Conservation (phyloP, 2,888 invertebrate species). For the Craniophora ligustri region DNA sequence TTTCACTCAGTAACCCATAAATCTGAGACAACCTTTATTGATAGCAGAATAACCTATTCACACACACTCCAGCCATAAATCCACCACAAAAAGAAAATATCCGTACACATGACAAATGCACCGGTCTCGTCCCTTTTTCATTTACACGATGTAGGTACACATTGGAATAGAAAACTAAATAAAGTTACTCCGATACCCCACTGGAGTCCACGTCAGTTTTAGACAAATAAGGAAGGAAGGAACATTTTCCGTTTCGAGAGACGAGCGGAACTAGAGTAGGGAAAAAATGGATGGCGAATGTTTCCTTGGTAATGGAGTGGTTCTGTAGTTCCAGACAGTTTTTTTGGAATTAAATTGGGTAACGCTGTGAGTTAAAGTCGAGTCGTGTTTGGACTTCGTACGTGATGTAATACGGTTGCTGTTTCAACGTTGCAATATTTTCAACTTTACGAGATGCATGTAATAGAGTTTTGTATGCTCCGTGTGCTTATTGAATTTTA, state of each 20-base stretch:
- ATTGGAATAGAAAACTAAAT: conserved; percentile 77
- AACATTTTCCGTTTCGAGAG: conserved; percentile 69
- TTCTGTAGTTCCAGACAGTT: conserved; percentile 41
- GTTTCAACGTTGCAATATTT: not conserved
- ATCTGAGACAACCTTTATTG: conserved; percentile 47
- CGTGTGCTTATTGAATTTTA: too few relatives aligned
- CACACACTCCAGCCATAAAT: conserved; percentile 45
- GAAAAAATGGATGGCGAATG: conserved; percentile 50
- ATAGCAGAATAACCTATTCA: conserved; percentile 47
- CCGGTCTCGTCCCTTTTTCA: conserved; percentile 71
- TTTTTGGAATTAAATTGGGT: conserved; percentile 26
- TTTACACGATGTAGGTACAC: conserved; percentile 72
- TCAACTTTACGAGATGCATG: too few relatives aligned
- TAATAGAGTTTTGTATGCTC: too few relatives aligned
- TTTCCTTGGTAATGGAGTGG: conserved; percentile 52
- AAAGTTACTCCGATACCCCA: conserved; percentile 66
- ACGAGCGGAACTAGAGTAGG: conserved; percentile 50
- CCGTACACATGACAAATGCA: conserved; percentile 71
- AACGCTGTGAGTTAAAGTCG: not conserved
- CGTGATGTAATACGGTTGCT: not conserved
- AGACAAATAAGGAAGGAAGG: conserved; percentile 81
- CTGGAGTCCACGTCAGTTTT: conserved; percentile 75
- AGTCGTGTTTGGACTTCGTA: not conserved
- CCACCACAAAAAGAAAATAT: conserved; percentile 61
- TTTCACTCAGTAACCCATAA: conserved; percentile 32